Conservation (phyloP, 2,113 vertebrate genomes). For the Meleagris gallopavo region DNA sequence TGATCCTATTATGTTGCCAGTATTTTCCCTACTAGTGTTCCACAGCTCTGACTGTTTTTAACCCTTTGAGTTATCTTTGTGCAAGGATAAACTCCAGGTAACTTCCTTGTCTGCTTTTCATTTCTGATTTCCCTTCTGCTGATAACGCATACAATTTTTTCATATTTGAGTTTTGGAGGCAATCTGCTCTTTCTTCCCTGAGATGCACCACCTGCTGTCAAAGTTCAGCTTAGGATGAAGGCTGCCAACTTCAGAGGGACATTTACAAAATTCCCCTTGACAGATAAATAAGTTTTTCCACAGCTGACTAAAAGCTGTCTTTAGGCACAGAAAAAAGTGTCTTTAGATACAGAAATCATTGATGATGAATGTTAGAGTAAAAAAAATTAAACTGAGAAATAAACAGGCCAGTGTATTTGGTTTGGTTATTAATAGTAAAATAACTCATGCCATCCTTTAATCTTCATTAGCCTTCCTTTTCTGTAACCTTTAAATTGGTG, state of each 20-base stretch:
- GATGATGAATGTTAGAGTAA: neutral
- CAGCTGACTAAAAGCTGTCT: neutral
- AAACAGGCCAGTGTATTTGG: neutral
- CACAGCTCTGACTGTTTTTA: neutral
- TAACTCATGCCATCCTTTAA: neutral
- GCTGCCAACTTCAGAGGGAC: neutral
- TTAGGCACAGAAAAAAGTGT: neutral
- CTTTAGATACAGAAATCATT: neutral
- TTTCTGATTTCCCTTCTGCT: neutral
- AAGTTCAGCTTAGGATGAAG: neutral
- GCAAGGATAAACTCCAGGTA: neutral
- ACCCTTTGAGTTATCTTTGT: neutral
- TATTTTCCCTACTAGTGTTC: neutral
- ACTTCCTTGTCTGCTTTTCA: neutral
- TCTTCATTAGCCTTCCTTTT: neutral
- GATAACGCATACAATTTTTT: neutral
- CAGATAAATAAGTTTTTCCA: neutral
- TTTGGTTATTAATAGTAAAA: too few species aligned
- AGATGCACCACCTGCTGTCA: neutral
- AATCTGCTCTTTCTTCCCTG: neutral
- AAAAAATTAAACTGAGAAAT: neutral
- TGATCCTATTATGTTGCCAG: neutral
- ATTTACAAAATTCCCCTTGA: neutral
- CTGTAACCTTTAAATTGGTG: neutral
- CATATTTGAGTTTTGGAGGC: neutral